phyloP scores from a whole-genome alignment of 2,888 invertebrate species.

The Beris chalybata region DNA sequence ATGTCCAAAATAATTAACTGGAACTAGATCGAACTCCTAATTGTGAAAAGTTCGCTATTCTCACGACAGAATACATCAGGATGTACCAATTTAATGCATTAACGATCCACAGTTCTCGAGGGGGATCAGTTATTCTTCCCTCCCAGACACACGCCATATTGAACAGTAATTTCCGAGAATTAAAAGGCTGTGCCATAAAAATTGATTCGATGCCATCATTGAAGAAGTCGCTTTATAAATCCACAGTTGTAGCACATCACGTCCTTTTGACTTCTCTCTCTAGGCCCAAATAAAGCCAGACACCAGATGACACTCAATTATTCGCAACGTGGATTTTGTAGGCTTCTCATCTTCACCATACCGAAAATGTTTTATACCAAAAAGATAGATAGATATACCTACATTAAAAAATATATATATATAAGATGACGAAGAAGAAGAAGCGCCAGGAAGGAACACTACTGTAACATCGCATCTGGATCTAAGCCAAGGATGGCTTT shows the following conservation, averaged over 20 bases:
- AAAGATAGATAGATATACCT: too few species aligned
- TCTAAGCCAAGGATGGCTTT: slow-evolving; percentile 27
- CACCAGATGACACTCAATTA: slow-evolving; percentile 29
- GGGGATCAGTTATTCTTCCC: too few species aligned
- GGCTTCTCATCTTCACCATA: slow-evolving; percentile 13
- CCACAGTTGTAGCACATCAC: slow-evolving; percentile 1
- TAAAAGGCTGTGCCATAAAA: slow-evolving; percentile 7
- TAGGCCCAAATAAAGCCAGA: neutral
- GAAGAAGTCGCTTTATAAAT: slow-evolving; percentile 1
- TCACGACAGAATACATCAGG: too few species aligned
- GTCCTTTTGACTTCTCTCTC: slow-evolving; percentile 4
- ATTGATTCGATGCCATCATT: slow-evolving; percentile 8
- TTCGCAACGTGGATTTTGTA: slow-evolving; percentile 14
- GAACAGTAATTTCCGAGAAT: slow-evolving; percentile 2
- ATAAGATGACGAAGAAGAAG: too few species aligned
- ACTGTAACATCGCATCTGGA: slow-evolving; percentile 8
- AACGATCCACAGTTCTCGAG: too few species aligned
- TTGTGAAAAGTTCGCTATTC: too few species aligned
- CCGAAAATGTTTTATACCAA: too few species aligned
- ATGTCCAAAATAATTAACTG: too few species aligned
- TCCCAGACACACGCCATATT: too few species aligned
- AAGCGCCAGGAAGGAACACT: neutral
- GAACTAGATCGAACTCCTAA: too few species aligned
- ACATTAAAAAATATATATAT: too few species aligned
- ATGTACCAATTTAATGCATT: too few species aligned